Evolutionary conservation across 2,888 invertebrate species (phyloP), one percentile per base, ranked within the genome.

Genomic region (Pycnomerus fuliginosus): DNA sequence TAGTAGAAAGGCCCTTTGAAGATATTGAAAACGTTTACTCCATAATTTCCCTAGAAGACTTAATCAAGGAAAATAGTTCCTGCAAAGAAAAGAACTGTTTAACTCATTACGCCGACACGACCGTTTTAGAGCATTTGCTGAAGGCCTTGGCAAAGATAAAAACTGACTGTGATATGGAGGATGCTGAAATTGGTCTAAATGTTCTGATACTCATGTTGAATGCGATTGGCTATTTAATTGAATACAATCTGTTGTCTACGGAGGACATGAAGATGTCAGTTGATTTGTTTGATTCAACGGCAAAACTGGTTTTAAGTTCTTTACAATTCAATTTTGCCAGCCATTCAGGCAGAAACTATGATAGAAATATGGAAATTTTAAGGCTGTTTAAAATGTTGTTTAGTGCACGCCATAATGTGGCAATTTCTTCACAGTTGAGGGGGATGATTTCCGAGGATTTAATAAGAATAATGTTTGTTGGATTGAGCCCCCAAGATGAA

Each of bases 11-110:
- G 41, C 32, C 17, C 36, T 60, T 56, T 24, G 32, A 42, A 13
- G 58, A 56, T 29, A 54, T 70, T 17, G 62, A 60, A 45, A 49
- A 61, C 27, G 48, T 67, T 27, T 68, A 66, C 44, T 42, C 60
- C 11, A 56, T 61, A 47, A 61, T 61, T 34, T 52, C 56, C 2
- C 63, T 66, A 32, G 62, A 65, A 42, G 40, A 53, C 2, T 15
- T 41, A 3, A 16, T 33, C 7, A 13, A 10, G 15, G 16, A 8
- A 15, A 14, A 14, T 4, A 29, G n/a, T n/a, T n/a, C n/a, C n/a
- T n/a, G n/a, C n/a, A n/a, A n/a, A n/a, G n/a, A n/a, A n/a, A n/a
- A n/a, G n/a, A n/a, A n/a, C n/a, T n/a, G n/a, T n/a, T n/a, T n/a
- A n/a, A 15, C 8, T 29, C 10, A 16, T 12, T 29, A 8, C 10